Percentiles rank a stretch among this genome's conserved stretches.
These are phyloP conservation scores for Lepeophtheirus salmonis DNA, from an alignment of 1,140 invertebrate species.

Conservation along the genomic window DNA sequence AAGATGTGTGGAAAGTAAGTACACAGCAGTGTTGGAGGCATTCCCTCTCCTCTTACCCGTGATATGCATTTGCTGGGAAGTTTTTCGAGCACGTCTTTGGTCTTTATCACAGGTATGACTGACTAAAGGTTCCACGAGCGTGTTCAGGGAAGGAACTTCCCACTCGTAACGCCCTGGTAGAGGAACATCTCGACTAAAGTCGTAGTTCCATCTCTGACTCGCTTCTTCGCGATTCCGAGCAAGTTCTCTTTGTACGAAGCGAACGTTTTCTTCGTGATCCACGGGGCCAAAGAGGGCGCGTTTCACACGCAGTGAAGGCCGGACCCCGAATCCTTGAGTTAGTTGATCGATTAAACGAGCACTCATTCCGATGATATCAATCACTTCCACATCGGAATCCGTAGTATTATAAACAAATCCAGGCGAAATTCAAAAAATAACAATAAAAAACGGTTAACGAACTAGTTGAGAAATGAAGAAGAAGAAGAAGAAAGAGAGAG, in stretches of 20 bases:
- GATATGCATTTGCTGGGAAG: not conserved
- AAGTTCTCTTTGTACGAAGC: not conserved
- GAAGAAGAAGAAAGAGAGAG: slow-evolving; percentile 14
- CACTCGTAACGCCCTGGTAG: not conserved
- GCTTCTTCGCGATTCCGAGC: not conserved
- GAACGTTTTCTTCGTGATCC: not conserved
- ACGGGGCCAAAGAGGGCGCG: slow-evolving; percentile 19
- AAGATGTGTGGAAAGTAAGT: not conserved
- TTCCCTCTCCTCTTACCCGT: too few relatives aligned
- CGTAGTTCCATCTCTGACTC: not conserved
- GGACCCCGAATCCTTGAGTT: not conserved
- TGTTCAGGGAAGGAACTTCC: not conserved
- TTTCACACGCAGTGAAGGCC: slow-evolving; percentile 20
- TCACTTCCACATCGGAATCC: not conserved
- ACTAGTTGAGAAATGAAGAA: not conserved
- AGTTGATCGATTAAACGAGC: slow-evolving; percentile 8
- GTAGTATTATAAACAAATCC: not conserved
- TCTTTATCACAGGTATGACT: not conserved
- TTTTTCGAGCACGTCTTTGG: too few relatives aligned
- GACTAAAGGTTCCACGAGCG: too few relatives aligned
- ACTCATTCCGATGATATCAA: slow-evolving; percentile 17
- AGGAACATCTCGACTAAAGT: not conserved
- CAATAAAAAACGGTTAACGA: not conserved
- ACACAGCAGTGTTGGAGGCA: not conserved
- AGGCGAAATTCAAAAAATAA: not conserved